A percentile compares a stretch with the other conserved stretches of the same genome.
phyloP scores from a whole-genome alignment of 2,888 invertebrate genomes.

The Auanema sp. region DNA sequence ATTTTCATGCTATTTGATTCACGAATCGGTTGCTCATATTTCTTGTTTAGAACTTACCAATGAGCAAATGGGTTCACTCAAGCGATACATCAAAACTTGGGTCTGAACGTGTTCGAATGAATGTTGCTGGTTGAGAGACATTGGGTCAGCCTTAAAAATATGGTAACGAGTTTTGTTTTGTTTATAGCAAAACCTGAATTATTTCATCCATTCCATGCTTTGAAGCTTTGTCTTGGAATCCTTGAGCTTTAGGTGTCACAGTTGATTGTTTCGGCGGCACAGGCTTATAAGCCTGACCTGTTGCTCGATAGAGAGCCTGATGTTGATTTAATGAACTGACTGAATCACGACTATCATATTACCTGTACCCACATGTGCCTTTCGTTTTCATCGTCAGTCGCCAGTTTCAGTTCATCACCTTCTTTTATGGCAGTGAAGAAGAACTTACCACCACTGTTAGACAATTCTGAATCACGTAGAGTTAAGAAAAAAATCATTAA shows the following conservation, averaged over 20 bases:
- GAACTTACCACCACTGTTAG: slow-evolving; percentile 82
- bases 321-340: neutral
- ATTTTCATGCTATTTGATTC: no score
- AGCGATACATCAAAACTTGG: slow-evolving; percentile 87
- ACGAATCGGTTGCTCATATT: no score
- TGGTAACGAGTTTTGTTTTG: no score
- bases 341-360: neutral
- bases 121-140: slow-evolving; percentile 90
- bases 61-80: slow-evolving; percentile 97
- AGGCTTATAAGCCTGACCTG: slow-evolving; percentile 98
- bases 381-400: slow-evolving; percentile 95
- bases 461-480: slow-evolving; percentile 71
- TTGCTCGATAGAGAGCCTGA: slow-evolving; percentile 91
- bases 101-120: slow-evolving; percentile 89
- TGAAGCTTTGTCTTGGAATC: slow-evolving; percentile 78
- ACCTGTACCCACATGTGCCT: slow-evolving; percentile 95
- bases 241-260: slow-evolving; percentile 59
- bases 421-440: slow-evolving; percentile 95
- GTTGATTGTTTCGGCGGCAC: slow-evolving; percentile 76
- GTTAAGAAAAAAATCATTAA: neutral
- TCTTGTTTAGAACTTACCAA: slow-evolving; percentile 75
- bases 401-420: slow-evolving; percentile 93
- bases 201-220: slow-evolving; percentile 99
- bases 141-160: slow-evolving; percentile 90
- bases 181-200: slow-evolving; percentile 68